phyloP scores from a whole-genome alignment of 2,797 vertebrate species.

The Dendrocincla fuliginosa region DNA sequence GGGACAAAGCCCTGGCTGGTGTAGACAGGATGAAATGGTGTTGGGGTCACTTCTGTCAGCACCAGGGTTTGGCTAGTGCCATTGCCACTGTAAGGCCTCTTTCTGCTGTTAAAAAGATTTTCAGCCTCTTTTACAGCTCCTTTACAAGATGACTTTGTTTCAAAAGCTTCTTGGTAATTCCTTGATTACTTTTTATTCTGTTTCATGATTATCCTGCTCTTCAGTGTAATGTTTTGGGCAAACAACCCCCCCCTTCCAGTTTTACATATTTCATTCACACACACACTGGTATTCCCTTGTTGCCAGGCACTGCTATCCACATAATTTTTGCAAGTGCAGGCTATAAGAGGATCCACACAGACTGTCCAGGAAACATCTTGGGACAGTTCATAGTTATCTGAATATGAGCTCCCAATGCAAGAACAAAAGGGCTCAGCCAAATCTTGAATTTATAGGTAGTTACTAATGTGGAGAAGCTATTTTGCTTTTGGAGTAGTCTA shows the following conservation, averaged over 20 bases:
- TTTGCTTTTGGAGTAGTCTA: not conserved
- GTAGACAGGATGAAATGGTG: not conserved
- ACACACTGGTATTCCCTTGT: accelerated
- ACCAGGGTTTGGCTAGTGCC: too few relatives aligned
- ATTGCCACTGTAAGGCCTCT: too few relatives aligned
- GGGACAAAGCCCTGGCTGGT: not conserved
- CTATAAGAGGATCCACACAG: not conserved
- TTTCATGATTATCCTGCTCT: not conserved
- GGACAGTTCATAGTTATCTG: not conserved
- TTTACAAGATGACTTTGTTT: too few relatives aligned
- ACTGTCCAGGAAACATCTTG: not conserved
- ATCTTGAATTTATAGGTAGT: not conserved
- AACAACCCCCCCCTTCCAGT: accelerated
- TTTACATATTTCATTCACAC: not conserved
- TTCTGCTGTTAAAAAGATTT: too few relatives aligned
- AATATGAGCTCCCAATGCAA: not conserved
- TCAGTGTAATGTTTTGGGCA: not conserved
- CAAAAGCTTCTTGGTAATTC: not conserved
- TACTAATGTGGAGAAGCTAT: not conserved
- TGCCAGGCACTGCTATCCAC: not conserved
- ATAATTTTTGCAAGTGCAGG: not conserved
- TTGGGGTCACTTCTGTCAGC: too few relatives aligned
- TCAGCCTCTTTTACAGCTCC: too few relatives aligned
- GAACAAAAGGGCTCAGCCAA: not conserved
- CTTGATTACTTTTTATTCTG: not conserved